Conservation (phyloP, 2,888 invertebrate species). For the Steromphala cineraria region DNA sequence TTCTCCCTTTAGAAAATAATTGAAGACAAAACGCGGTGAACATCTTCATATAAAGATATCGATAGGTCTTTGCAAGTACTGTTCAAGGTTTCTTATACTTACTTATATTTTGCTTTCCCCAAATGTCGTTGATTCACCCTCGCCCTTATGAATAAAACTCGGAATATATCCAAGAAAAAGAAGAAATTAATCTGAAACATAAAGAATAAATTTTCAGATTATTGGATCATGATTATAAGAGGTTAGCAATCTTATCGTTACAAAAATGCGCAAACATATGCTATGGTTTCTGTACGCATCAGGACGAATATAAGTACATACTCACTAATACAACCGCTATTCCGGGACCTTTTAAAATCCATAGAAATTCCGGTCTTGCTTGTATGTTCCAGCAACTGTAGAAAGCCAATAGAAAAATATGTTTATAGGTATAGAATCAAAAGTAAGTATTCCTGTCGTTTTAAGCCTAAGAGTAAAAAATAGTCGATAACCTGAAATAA, state of each 20-base stretch:
- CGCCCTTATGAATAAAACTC: slow-evolving; percentile 79
- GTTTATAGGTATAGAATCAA: no score
- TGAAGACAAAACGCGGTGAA: no score
- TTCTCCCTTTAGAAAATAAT: no score
- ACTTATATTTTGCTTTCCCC: slow-evolving; percentile 78
- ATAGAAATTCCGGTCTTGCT: neutral
- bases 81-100: slow-evolving; percentile 35
- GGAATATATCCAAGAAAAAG: slow-evolving; percentile 81
- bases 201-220: no score
- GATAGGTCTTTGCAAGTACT: no score
- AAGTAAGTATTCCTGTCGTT: no score
- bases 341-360: slow-evolving; percentile 23
- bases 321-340: slow-evolving; percentile 18
- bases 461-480: no score
- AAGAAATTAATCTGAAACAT: slow-evolving; percentile 82
- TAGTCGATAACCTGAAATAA: no score
- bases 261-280: no score
- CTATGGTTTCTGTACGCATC: neutral
- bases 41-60: no score
- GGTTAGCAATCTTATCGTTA: no score
- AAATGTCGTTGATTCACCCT: slow-evolving; percentile 79
- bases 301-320: neutral
- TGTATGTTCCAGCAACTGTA: slow-evolving; percentile 20
- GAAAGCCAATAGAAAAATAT: neutral
- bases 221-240: no score